Evolutionary conservation across 2,113 vertebrate genomes (phyloP), one percentile per base, ranked within the genome.

Genomic region (Gymnogyps californianus): DNA sequence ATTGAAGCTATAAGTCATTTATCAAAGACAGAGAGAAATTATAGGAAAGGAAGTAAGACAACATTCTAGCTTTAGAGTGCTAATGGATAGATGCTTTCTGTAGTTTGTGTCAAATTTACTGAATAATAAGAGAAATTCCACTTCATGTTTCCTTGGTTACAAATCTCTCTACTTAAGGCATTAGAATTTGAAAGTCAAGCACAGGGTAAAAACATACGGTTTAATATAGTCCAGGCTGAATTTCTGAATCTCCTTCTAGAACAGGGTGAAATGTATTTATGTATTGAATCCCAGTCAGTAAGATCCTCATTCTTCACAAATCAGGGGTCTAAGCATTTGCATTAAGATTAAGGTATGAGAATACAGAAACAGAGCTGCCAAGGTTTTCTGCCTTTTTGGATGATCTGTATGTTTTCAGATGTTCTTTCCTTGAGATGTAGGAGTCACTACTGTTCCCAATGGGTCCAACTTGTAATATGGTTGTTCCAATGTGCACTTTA

Each of bases 141-240:
- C 34, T 93, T 79, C 46, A 42, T 55, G 88, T 95, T 93, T 97
- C 88, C 85, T 93, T 94, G 93, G 82, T 94, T 96, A 93, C 92
- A 95, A 90, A 81, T 93, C 78, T 87, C 65, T 69, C 25, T 90
- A 6, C 40, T 95, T 91, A 69, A 90, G 49, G 55, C 66, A 76
- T 65, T 90, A 88, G 79, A 86, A 93, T 92, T 74, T 86, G 62
- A 92, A 97, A 89, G 59, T 77, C 51, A 78, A 93, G 24, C 61
- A 47, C 44, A 81, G 64, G 54, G 8, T 83, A 62, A 77, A 93
- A 93, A 12, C 13, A 64, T 62, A 44, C 38, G 65, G 25, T 38
- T 90, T 80, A 66, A 66, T 66, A 44, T 12, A 66, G 25, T 74
- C 31, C 32, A 90, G 40, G 16, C 22, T 72, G 62, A 85, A 74